Percentiles rank a stretch among this genome's conserved stretches.
Conservation (phyloP, 2,797 vertebrate genomes). For the Siniperca undulata region DNA sequence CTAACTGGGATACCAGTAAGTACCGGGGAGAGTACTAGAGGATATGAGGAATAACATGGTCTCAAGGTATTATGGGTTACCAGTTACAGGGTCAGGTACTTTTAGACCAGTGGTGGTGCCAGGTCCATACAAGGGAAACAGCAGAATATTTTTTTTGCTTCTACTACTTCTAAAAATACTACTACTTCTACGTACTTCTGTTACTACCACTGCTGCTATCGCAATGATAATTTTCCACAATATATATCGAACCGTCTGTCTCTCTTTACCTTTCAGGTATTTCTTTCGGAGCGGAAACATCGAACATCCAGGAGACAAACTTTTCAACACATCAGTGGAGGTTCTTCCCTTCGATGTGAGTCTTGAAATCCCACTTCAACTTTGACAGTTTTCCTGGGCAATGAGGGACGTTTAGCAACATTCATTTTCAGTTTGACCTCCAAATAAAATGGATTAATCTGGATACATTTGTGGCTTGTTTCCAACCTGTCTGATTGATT, state of each 20-base stretch:
- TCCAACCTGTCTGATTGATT: too few species aligned
- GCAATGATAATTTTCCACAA: background rate
- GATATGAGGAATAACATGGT: background rate
- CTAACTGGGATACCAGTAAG: background rate
- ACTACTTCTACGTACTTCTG: too few species aligned
- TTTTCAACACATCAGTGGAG: slow-evolving; percentile 97
- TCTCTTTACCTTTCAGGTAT: slow-evolving; percentile 85
- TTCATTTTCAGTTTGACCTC: background rate
- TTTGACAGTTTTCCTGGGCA: background rate
- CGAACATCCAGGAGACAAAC: slow-evolving; percentile 98
- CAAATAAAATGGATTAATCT: background rate
- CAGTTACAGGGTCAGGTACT: background rate
- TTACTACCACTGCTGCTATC: background rate
- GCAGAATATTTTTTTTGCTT: background rate
- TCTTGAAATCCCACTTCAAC: slow-evolving; percentile 27
- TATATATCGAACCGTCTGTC: background rate
- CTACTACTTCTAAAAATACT: background rate
- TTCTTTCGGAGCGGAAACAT: slow-evolving; percentile 98
- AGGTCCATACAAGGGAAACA: background rate
- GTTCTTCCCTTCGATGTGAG: slow-evolving; percentile 97
- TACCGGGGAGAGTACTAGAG: background rate
- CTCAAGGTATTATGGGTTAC: background rate
- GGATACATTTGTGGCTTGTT: too few species aligned
- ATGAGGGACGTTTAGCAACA: background rate
- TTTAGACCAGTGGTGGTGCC: too few species aligned